Evolutionary conservation across 2,113 vertebrate genomes (phyloP), one percentile per base, ranked within the genome.

Genomic region (Rhea americana): DNA sequence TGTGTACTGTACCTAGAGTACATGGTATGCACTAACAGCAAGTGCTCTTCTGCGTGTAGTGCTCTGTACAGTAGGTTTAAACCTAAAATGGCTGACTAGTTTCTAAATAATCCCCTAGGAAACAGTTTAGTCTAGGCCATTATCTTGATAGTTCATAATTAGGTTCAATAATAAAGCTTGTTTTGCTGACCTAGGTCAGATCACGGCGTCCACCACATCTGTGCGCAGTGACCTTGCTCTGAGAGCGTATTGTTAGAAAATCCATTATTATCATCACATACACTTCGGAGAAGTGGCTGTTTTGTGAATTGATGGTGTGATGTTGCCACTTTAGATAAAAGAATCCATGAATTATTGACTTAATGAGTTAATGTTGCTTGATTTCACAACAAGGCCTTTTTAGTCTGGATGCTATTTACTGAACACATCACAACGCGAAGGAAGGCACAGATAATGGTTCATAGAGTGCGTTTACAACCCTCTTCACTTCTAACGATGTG

Each of bases 301-400:
- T 98, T 97, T 98, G 97, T 97, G 98, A 98, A 98, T 98, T 98
- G 97, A 98, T 98, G 97, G 98, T 98, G 98, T 97, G 98, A 98
- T 98, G 98, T 98, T 98, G 98, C 98, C 98, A 98, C 98, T 98
- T 98, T 97, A 98, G 98, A 98, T 98, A 98, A 98, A 98, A 98
- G 98, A 98, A 97, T 97, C 98, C 98, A 98, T 98, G 98, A 98
- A 98, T 98, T 98, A 98, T 98, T 98, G 98, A 98, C 98, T 98
- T 98, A 98, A 98, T 98, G 98, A 98, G 97, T 98, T 98, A 98
- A 98, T 98, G 97, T 98, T 98, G 96, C 97, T 98, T 97, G 97
- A 98, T 98, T 98, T 97, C 98, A 97, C 98, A 97, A 97, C 97
- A 97, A 98, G 97, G 95, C 95, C 96, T 98, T 97, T 95, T 96